Percentiles rank a stretch among this genome's conserved stretches.
Conservation (phyloP, 2,797 vertebrate genomes). For the Geotrypetes seraphini region DNA sequence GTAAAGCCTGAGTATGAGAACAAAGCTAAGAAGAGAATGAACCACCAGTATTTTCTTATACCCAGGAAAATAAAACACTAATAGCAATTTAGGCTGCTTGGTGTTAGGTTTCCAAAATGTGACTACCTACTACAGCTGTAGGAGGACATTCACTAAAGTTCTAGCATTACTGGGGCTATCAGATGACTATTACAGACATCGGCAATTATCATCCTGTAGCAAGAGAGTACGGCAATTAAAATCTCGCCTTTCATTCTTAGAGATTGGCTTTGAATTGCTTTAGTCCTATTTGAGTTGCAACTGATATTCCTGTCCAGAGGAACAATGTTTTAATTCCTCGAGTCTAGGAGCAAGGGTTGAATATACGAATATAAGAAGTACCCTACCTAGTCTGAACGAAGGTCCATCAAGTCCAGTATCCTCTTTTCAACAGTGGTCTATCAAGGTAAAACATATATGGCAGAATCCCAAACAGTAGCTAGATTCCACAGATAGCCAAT, state of each 20-base stretch:
- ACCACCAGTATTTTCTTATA: not conserved
- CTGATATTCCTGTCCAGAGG: not conserved
- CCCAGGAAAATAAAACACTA: not conserved
- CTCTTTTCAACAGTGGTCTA: too few species aligned
- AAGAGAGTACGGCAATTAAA: slow-evolving; percentile 19
- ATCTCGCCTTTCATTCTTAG: slow-evolving; percentile 19
- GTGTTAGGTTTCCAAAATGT: slow-evolving; percentile 2
- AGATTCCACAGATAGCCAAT: too few species aligned
- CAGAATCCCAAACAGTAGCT: too few species aligned
- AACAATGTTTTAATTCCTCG: not conserved
- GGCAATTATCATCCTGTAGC: slow-evolving; percentile 17
- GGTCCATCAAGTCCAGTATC: too few species aligned
- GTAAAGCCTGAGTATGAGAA: not conserved
- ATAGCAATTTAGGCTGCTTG: slow-evolving; percentile 1
- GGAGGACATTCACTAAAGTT: slow-evolving; percentile 9
- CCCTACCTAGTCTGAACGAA: too few species aligned
- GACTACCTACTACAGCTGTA: slow-evolving; percentile 6
- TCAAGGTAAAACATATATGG: too few species aligned
- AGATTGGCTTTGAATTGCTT: slow-evolving; percentile 15
- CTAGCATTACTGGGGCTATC: slow-evolving; percentile 19
- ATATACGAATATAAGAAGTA: not conserved
- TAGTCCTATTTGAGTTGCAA: slow-evolving; percentile 8
- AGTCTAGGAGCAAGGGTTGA: not conserved
- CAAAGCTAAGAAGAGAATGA: not conserved
- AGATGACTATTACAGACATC: not conserved